Base-by-base conservation (phyloP, 2,888 invertebrate species). In the Zaprionus obscuricornis region DNA sequence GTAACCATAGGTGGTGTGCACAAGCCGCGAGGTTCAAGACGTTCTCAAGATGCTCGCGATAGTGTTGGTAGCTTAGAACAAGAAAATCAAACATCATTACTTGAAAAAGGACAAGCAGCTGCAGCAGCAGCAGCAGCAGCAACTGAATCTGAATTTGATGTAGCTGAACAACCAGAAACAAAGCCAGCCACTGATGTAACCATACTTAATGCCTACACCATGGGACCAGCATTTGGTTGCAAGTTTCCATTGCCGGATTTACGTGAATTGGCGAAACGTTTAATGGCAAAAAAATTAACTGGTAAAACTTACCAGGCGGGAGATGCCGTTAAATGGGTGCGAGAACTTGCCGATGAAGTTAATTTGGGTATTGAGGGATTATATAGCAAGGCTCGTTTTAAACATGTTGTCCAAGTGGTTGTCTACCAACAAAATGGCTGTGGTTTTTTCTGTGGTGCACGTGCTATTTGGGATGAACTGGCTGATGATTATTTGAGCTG, bases 161-260 rank as follows among this genome's bases (percentile, higher is more conserved):
- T 43, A 0, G 68, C 55, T 0, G 47, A 64, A 10, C 36, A 64
- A 36, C 11, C 22, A 4, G 69, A 69, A 13, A 29, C 4, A 40
- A 1, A 18, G 1, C 62, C 75, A 5, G 78, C 75, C 2, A 10
- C 37, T 2, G 73, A 85, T 57, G 82, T 82, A 10, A 73, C 70
- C 26, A 74, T 83, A 14, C 59, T 40, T 2, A 85, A 79, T 45
- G 39, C 51, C 6, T 75, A 71, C 26, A 43, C 20, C 7, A 75
- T 78, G 56, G 85, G 79, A 1, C 85, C 83, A 0, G 59, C 83
- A 0, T 85, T 85, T 37, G 75, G 75, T 0, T 29, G 43, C 29
- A 82, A 85, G 36, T 75, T 78, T 26, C 83, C 79, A 3, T 3
- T 66, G n/a, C 52, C 42, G 7, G 56, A 54, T 11, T 82, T 84